phyloP scores from a whole-genome alignment of 2,888 invertebrate species.

The Heliothis peltigera region DNA sequence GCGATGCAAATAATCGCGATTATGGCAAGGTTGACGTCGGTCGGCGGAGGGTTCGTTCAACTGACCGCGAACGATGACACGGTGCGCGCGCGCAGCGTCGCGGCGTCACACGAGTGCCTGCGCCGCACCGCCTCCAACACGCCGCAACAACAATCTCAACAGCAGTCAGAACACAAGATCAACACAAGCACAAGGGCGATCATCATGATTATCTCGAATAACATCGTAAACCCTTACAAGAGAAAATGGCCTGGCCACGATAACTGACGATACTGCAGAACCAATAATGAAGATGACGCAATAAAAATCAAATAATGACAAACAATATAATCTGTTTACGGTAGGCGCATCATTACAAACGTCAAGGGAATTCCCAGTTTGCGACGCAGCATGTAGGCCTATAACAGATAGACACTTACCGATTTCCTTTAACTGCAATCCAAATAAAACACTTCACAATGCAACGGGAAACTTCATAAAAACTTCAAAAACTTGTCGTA shows the following conservation, averaged over 20 bases:
- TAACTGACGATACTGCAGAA: conserved; percentile 32
- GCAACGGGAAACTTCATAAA: conserved; percentile 70
- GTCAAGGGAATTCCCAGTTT: conserved; percentile 41
- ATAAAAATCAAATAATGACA: conserved; percentile 43
- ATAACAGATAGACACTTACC: conserved; percentile 72
- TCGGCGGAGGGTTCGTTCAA: conserved; percentile 88
- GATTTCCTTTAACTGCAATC: conserved; percentile 84
- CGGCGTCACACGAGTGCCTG: conserved; percentile 74
- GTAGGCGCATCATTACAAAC: conserved; percentile 25
- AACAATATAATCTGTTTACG: conserved; percentile 42
- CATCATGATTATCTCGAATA: conserved; percentile 9
- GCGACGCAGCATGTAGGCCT: conserved; percentile 14
- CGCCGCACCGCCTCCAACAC: conserved; percentile 62
- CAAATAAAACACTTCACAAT: conserved; percentile 79
- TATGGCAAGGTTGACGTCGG: conserved; percentile 89
- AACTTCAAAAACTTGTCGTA: conserved; percentile 82
- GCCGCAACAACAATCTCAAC: conserved; percentile 59
- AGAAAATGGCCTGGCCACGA: conserved; percentile 9
- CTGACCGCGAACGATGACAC: conserved; percentile 90
- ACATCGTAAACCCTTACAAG: not conserved
- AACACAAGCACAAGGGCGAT: conserved; percentile 7
- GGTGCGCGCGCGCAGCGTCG: conserved; percentile 83
- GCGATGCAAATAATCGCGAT: conserved; percentile 89
- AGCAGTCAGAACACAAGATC: conserved; percentile 21
- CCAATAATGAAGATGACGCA: conserved; percentile 49